phyloP scores from a whole-genome alignment of 2,888 invertebrate genomes.

The Pollenia amentaria region DNA sequence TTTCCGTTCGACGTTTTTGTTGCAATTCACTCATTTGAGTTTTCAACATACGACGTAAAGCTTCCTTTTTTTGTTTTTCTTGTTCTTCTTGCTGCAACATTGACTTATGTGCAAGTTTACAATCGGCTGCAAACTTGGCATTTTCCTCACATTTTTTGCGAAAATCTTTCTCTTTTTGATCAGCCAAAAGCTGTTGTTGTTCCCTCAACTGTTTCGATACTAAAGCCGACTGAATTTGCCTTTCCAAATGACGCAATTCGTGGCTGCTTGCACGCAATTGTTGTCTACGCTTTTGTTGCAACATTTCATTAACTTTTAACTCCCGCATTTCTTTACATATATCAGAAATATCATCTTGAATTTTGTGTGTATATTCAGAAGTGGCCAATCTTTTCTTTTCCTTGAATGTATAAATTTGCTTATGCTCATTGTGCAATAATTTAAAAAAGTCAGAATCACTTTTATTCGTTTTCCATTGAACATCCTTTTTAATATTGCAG shows the following conservation, averaged over 20 bases:
- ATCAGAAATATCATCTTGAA: conserved; percentile 58
- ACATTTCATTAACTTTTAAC: conserved; percentile 61
- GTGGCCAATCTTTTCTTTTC: conserved; percentile 63
- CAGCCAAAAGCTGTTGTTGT: conserved; percentile 58
- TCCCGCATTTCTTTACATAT: conserved; percentile 70
- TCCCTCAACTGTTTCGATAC: conserved; percentile 70
- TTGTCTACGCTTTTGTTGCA: conserved; percentile 73
- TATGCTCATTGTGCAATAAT: conserved; percentile 66
- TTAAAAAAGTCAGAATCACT: background rate
- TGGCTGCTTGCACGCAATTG: conserved; percentile 73
- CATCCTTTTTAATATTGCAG: background rate
- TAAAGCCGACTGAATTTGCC: conserved; percentile 72
- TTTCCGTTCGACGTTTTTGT: conserved; percentile 60
- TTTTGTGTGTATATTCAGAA: conserved; percentile 66
- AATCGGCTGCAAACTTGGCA: conserved; percentile 60
- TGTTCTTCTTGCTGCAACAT: conserved; percentile 55
- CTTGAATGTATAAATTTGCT: conserved; percentile 56
- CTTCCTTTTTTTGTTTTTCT: conserved; percentile 67
- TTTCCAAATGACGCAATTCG: conserved; percentile 74
- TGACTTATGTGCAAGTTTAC: conserved; percentile 42
- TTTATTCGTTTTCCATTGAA: background rate
- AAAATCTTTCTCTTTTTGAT: conserved; percentile 52
- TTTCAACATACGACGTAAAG: conserved; percentile 64
- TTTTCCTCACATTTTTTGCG: conserved; percentile 63
- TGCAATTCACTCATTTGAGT: conserved; percentile 70